Evolutionary conservation across 2,888 invertebrate genomes (phyloP), one percentile per base, ranked within the genome.

Genomic region (Choreutis nemorana): DNA sequence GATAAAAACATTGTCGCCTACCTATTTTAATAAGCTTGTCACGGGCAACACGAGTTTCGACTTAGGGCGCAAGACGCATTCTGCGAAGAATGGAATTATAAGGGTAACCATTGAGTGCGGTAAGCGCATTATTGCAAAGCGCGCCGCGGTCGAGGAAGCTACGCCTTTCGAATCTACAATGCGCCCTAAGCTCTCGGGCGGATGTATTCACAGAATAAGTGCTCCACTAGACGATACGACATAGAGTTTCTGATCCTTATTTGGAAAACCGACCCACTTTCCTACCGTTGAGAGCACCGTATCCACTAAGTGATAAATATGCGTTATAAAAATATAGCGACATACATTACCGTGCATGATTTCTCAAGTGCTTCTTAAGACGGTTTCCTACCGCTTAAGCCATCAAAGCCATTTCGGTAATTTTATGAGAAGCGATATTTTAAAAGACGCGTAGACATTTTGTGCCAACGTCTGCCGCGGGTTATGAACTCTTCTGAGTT

Each of bases 41-140:
- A 48, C 45, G 45, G 47, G 55, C 51, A 58, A 72, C 72, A 72
- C 49, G 70, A 54, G 56, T 71, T 71, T 68, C 61, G 61, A 67
- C 70, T 72, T 71, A 66, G 52, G 53, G 50, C 57, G 51, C 55
- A 60, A 67, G 59, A 54, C 50, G 45, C 52, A 47, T 45, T 55
- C 51, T 54, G 58, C 54, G 58, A 66, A 66, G 62, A 70, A 65
- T 68, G 55, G 67, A 50, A 62, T 71, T 70, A 67, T 63, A 57
- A 59, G 66, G 63, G 65, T 60, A 56, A 49, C 51, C 55, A 57
- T 50, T 51, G 47, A 60, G 54, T 53, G 53, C 54, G 60, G 52
- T 72, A 73, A 73, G 72, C 66, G 73, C 65, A 73, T 73, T 75
- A 77, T 61, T 63, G 66, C 64, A 60, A 56, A 68, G 60, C 54